Evolutionary conservation across 2,888 invertebrate genomes (phyloP).

Genomic region (Volucella inflata): DNA sequence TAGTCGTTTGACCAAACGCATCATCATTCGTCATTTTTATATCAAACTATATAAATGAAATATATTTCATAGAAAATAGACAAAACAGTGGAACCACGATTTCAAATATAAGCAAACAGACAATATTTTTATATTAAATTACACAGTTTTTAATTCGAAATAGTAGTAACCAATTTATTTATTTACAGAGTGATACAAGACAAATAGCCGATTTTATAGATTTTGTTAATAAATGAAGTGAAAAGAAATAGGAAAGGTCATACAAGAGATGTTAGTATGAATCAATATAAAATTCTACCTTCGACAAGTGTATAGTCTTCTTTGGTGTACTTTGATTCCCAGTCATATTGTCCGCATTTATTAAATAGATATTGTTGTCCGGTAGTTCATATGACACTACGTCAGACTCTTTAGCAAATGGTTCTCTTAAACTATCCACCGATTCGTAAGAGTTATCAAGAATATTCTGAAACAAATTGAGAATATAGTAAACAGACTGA

Average conservation of each 20-base stretch:
- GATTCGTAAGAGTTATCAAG: conserved; percentile 69
- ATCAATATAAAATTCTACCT: conserved; percentile 83
- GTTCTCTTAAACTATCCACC: conserved; percentile 50
- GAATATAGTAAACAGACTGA: too few species aligned
- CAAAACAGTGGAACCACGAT: conserved; percentile 21
- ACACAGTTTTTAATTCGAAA: conserved; percentile 55
- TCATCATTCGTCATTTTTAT: conserved; percentile 46
- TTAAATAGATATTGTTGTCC: conserved; percentile 76
- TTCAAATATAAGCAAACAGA: conserved; percentile 2
- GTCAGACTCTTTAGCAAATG: conserved; percentile 62
- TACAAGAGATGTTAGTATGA: conserved; percentile 77
- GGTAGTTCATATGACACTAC: conserved; percentile 81
- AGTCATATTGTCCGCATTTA: conserved; percentile 50
- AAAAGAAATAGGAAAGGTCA: not conserved
- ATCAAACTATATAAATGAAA: conserved; percentile 56
- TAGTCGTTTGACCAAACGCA: conserved; percentile 54
- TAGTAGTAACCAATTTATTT: conserved; percentile 16
- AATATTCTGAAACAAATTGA: conserved; percentile 41
- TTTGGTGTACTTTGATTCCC: conserved; percentile 82
- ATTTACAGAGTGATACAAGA: conserved; percentile 48
- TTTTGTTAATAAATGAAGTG: conserved; percentile 35
- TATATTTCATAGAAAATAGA: conserved; percentile 46
- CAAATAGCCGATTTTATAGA: conserved; percentile 5
- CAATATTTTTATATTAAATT: conserved; percentile 33
- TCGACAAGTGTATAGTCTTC: conserved; percentile 78